Evolutionary conservation across 2,113 vertebrate genomes (phyloP).

Genomic region (Hemiscyllium ocellatum): DNA sequence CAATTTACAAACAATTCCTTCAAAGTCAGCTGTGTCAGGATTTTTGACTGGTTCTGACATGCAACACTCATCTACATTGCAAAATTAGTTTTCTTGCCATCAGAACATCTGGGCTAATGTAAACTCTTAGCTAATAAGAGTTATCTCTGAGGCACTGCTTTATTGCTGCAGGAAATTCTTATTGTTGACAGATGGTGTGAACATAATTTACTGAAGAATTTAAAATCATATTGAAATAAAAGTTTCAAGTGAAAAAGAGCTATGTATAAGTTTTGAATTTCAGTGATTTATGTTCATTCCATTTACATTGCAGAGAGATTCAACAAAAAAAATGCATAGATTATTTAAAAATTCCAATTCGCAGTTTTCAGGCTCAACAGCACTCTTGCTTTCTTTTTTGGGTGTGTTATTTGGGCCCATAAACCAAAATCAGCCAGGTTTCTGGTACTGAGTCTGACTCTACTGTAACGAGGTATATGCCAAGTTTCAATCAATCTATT

Average conservation of each 20-base stretch:
- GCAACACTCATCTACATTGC: too few relatives aligned
- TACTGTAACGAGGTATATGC: too few relatives aligned
- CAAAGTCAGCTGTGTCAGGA: too few relatives aligned
- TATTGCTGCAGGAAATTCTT: neutral
- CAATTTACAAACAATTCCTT: too few relatives aligned
- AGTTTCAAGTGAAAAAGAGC: neutral
- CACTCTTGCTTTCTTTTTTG: neutral
- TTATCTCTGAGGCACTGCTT: neutral
- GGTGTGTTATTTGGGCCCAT: neutral
- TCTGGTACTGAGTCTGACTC: too few relatives aligned
- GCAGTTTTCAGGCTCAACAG: neutral
- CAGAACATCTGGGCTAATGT: too few relatives aligned
- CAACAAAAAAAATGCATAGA: neutral
- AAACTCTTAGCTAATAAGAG: neutral
- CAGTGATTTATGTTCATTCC: neutral
- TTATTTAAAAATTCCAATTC: neutral
- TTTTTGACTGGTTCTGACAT: too few relatives aligned
- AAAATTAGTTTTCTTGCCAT: too few relatives aligned
- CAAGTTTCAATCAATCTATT: too few relatives aligned
- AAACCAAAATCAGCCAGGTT: neutral
- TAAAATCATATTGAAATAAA: neutral
- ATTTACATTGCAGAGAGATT: neutral
- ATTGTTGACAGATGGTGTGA: neutral
- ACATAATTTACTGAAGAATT: neutral
- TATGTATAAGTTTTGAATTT: neutral